Conservation (phyloP, 2,797 vertebrate species). For the Scomberomorus guttatus region DNA sequence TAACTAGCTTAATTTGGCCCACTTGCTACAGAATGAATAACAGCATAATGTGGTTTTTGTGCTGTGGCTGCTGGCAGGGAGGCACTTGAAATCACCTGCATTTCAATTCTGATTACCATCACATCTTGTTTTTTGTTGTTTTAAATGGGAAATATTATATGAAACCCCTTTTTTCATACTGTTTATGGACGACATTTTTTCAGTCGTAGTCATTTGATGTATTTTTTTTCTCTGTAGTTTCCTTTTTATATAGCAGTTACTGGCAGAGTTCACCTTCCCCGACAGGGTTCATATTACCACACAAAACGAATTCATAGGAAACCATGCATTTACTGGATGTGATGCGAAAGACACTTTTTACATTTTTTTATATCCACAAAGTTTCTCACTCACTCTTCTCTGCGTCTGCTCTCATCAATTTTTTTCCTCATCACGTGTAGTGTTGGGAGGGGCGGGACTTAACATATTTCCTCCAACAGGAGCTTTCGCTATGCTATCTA, state of each 20-base stretch:
- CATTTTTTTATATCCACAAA: too few species aligned
- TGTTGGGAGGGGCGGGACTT: too few species aligned
- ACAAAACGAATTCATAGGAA: background rate
- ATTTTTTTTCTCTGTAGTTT: background rate
- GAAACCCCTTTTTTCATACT: background rate
- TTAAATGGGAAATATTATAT: background rate
- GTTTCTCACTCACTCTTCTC: too few species aligned
- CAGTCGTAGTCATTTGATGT: background rate
- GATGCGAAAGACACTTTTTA: too few species aligned
- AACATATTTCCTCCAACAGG: too few species aligned
- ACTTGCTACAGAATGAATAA: conserved; percentile 36
- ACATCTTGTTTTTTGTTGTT: background rate
- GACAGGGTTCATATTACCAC: too few species aligned
- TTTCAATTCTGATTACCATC: background rate
- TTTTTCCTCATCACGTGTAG: too few species aligned
- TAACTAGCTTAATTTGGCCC: conserved; percentile 38
- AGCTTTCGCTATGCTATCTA: too few species aligned
- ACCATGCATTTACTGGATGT: background rate
- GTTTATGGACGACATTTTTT: background rate
- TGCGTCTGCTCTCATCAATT: too few species aligned
- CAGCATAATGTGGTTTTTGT: conserved; percentile 21
- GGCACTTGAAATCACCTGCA: conserved; percentile 26
- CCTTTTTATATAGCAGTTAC: background rate
- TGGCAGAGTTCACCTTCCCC: background rate
- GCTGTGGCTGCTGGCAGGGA: conserved; percentile 8